Percentiles rank a stretch among this genome's conserved stretches.
phyloP scores from a whole-genome alignment of 1,140 invertebrate species.

The Pseudomyrmex dendroicus region DNA sequence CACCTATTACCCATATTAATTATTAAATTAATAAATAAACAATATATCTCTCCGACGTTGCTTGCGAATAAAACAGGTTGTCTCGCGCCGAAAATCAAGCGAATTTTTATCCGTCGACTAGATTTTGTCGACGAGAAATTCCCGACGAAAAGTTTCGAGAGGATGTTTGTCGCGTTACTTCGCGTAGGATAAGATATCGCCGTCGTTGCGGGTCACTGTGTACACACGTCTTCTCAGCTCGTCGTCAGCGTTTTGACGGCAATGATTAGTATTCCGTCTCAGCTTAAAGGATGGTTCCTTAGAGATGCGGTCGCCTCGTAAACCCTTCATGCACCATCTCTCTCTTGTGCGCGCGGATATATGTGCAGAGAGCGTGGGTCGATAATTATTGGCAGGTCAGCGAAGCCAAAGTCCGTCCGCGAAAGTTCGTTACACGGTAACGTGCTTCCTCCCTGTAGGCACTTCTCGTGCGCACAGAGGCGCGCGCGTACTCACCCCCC shows the following conservation, averaged over 20 bases:
- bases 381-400: constrained; percentile 74
- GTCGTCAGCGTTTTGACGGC: not conserved
- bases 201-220: not conserved
- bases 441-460: constrained; percentile 63
- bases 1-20: constrained; percentile 16
- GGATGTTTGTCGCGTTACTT: not conserved
- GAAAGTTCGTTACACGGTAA: constrained; percentile 72
- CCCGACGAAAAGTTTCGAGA: not conserved
- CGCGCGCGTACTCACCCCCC: constrained; percentile 9
- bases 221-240: constrained; percentile 6
- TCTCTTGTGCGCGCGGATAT: constrained; percentile 14
- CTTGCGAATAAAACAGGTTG: not conserved
- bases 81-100: not conserved
- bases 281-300: constrained; percentile 20
- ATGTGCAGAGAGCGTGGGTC: constrained; percentile 30
- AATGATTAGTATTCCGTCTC: constrained; percentile 44
- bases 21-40: constrained; percentile 30
- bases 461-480: constrained; percentile 62
- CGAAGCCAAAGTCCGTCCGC: constrained; percentile 72
- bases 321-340: constrained; percentile 7
- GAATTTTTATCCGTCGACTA: constrained; percentile 7
- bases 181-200: not conserved
- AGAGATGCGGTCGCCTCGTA: constrained; percentile 17
- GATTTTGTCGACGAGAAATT: not conserved
- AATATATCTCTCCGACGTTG: not conserved